Conservation (phyloP, 2,113 vertebrate species). For the Archilochus colubris region DNA sequence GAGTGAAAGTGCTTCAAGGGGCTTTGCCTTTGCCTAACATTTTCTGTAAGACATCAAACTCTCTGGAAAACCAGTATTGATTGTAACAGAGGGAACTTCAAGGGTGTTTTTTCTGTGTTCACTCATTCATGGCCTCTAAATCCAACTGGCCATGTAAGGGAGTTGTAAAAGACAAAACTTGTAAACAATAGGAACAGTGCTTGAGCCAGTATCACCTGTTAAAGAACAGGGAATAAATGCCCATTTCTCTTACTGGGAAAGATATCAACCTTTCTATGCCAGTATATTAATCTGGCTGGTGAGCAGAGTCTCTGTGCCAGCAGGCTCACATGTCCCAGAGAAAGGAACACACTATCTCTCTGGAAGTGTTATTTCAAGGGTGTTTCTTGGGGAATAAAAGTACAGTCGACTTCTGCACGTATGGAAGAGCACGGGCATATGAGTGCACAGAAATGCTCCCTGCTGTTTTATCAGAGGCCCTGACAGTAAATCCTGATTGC, state of each 20-base stretch:
- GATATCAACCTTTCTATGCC: neutral
- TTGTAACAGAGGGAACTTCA: neutral
- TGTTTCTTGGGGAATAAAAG: constrained; percentile 13
- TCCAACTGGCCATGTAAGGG: neutral
- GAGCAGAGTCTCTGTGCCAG: constrained; percentile 13
- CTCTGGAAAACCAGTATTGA: neutral
- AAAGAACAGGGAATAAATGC: neutral
- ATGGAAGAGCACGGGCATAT: neutral
- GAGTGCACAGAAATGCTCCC: neutral
- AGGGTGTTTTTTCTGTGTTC: neutral
- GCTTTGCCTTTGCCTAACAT: neutral
- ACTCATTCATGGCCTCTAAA: neutral
- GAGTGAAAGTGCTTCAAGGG: neutral
- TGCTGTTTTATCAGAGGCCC: neutral
- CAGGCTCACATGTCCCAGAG: constrained; percentile 12
- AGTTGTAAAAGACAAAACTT: neutral
- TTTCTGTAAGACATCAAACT: neutral
- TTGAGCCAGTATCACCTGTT: neutral
- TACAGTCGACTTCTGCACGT: neutral
- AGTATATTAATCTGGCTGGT: constrained; percentile 3
- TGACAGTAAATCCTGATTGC: neutral
- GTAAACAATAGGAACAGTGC: neutral
- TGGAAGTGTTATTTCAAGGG: constrained; percentile 49
- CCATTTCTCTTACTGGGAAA: neutral
- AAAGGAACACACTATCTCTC: constrained; percentile 14